phyloP scores from a whole-genome alignment of 1,140 invertebrate species.

The Holotrichia oblita region DNA sequence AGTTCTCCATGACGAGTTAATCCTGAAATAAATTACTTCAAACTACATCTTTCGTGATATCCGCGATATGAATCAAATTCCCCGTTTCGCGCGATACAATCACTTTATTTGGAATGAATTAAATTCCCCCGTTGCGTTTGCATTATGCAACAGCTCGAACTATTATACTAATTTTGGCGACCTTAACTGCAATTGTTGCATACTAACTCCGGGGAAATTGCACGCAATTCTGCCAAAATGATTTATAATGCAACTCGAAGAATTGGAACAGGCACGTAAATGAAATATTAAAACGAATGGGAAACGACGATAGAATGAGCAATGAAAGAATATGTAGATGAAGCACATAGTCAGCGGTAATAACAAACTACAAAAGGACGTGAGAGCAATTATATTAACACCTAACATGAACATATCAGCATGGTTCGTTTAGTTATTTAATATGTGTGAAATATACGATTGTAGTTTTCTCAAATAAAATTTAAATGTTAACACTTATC shows the following conservation, averaged over 20 bases:
- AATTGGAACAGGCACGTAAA: neutral
- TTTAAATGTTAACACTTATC: too few relatives aligned
- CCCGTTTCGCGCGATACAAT: neutral
- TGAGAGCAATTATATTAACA: too few relatives aligned
- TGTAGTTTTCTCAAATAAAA: too few relatives aligned
- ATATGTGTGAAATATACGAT: too few relatives aligned
- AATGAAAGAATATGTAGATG: too few relatives aligned
- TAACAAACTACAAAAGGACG: too few relatives aligned
- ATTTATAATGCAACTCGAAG: neutral
- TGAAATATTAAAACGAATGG: neutral
- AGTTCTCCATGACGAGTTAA: too few relatives aligned
- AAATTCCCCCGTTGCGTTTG: neutral
- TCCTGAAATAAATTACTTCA: neutral
- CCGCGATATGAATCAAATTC: slow-evolving; percentile 2
- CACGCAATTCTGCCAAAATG: neutral
- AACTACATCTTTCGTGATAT: neutral
- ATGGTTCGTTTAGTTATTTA: too few relatives aligned
- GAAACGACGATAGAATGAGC: neutral
- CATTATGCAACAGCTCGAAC: neutral
- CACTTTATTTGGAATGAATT: neutral
- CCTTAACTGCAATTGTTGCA: neutral
- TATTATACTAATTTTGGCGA: neutral
- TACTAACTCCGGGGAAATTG: neutral
- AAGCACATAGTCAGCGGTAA: too few relatives aligned
- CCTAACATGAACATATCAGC: too few relatives aligned